Base-by-base conservation (phyloP, 2,113 vertebrate genomes). In the Hypanus sabinus region DNA sequence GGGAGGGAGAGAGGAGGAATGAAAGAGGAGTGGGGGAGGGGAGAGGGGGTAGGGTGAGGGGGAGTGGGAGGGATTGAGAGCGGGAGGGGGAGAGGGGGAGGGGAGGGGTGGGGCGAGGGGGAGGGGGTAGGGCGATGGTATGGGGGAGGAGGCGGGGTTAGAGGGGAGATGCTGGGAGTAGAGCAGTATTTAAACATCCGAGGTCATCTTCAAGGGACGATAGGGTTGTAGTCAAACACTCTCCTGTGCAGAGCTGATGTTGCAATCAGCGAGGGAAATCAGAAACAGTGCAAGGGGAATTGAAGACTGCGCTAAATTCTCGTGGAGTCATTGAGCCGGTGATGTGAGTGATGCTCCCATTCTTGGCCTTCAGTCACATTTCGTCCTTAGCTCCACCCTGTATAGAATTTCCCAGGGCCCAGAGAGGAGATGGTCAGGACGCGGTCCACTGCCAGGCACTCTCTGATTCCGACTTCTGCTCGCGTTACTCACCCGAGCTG, bases 321-420 rank as follows among this genome's bases (percentile, higher is more conserved):
- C 90, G 33, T 46, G 16, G 22, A 70, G 90, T 71, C 90, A 92
- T 11, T 71, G 90, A 92, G 90, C 33, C 68, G n/a, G 22, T 33
- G 62, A 38, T 10, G 65, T 71, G 65, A 60, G 57, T 16, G 83
- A 14, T n/a, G 57, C 57, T 14, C 55, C 83, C 83, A 71, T 73
- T 92, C 90, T 71, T 92, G 68, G 90, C 87, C 57, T 33, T 20
- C 65, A 90, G 62, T 92, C 62, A 68, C 90, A 92, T 92, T 92
- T 71, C 83, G 57, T 62, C n/a, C 90, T 92, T 71, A 92, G 90
- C 65, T 92, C 90, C 90, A 92, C 90, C 90, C 90, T 92, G 90
- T 7, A 68, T 71, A 92, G 65, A 71, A 62, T 92, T 92, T 92
- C 65, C 62, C 88, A 27, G 88, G 68, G 30, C 33, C 65, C 88